A percentile compares a stretch with the other conserved stretches of the same genome.
These are phyloP conservation scores for Notodonta ziczac DNA, from an alignment of 2,888 invertebrate species.

Conservation along the genomic window DNA sequence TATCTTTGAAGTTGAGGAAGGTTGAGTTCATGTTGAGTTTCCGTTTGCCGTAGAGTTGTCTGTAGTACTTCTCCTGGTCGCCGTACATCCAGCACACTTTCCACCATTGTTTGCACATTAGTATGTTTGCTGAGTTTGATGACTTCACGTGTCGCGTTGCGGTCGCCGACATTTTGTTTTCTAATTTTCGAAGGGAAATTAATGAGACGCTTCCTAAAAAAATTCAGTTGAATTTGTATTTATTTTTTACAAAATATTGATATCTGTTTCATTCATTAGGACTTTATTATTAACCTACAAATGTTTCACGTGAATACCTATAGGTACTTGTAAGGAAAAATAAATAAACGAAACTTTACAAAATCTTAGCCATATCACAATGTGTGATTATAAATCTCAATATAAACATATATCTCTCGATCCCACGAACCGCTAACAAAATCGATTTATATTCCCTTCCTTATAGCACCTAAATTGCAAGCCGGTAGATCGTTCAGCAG, in stretches of 20 bases:
- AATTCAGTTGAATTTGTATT: no score
- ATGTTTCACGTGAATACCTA: no score
- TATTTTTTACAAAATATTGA: no score
- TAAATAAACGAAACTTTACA: no score
- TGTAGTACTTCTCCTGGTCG: slow-evolving; percentile 93
- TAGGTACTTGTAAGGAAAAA: no score
- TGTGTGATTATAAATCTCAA: no score
- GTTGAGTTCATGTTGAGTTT: slow-evolving; percentile 70
- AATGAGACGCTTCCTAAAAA: slow-evolving; percentile 17
- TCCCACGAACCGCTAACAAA: background rate
- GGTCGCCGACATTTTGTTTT: slow-evolving; percentile 74
- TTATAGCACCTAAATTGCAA: background rate
- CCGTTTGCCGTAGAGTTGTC: slow-evolving; percentile 90
- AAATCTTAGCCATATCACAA: no score
- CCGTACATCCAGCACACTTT: slow-evolving; percentile 95
- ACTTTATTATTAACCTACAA: no score
- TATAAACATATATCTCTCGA: background rate
- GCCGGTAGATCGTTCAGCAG: background rate
- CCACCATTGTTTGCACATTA: slow-evolving; percentile 96
- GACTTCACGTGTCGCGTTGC: slow-evolving; percentile 80
- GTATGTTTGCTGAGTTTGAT: slow-evolving; percentile 87
- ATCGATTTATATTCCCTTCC: slow-evolving; percentile 1
- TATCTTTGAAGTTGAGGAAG: slow-evolving; percentile 63
- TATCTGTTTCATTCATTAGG: no score
- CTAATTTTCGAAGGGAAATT: slow-evolving; percentile 28